Conservation (phyloP, 2,888 invertebrate genomes). For the Ephialtes manifestator region DNA sequence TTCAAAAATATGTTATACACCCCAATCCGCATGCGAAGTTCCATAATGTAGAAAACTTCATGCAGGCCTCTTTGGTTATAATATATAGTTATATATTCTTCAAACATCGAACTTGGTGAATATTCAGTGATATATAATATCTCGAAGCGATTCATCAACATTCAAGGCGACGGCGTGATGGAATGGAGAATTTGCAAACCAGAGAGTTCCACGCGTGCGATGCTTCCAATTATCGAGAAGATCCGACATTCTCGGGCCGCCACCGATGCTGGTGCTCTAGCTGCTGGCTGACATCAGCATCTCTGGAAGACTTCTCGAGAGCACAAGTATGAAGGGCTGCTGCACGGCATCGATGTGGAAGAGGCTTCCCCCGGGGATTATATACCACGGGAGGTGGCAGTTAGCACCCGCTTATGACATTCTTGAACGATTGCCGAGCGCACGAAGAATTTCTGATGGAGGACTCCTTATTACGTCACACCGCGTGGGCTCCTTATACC, state of each 20-base stretch:
- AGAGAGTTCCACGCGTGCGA: constrained; percentile 36
- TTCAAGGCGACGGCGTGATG: constrained; percentile 28
- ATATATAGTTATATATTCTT: background rate
- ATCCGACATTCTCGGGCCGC: constrained; percentile 49
- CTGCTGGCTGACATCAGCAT: constrained; percentile 26
- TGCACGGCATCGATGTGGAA: constrained; percentile 54
- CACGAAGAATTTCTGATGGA: constrained; percentile 76
- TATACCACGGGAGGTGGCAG: constrained; percentile 58
- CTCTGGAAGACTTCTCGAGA: constrained; percentile 43
- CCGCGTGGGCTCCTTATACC: constrained; percentile 43
- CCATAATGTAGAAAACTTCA: background rate
- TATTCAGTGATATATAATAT: constrained; percentile 20
- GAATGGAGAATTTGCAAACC: constrained; percentile 54
- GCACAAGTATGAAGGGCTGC: constrained; percentile 34
- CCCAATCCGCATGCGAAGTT: background rate
- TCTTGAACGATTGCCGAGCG: constrained; percentile 75
- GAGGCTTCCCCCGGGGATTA: constrained; percentile 41
- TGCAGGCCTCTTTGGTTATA: background rate
- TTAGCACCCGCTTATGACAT: constrained; percentile 76
- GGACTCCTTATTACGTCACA: constrained; percentile 56
- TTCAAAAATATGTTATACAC: too few relatives aligned
- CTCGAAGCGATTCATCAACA: constrained; percentile 41
- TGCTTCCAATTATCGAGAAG: constrained; percentile 61
- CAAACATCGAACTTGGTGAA: constrained; percentile 15
- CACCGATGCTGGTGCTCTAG: background rate